These are phyloP conservation scores for Onychomys arenicola DNA, from an alignment of 2,797 vertebrate species.

Conservation along the genomic window DNA sequence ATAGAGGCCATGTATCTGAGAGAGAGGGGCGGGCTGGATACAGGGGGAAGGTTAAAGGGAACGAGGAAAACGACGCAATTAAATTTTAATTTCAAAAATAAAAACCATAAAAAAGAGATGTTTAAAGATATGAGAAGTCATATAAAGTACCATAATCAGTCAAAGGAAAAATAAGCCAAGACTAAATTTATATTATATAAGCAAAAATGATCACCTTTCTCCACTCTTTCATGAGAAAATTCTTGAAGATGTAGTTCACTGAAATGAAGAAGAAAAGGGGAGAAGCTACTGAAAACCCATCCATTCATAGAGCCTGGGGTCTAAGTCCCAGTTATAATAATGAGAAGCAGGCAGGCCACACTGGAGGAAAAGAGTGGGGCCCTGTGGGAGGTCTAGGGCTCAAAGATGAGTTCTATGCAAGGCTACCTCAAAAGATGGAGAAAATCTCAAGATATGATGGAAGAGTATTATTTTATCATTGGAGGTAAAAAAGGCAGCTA, in stretches of 20 bases:
- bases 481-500: background rate
- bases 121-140: constrained; percentile 40
- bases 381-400: background rate
- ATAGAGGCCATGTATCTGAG: background rate
- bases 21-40: too few relatives aligned
- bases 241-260: background rate
- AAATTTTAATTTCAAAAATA: background rate
- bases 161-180: constrained; percentile 34
- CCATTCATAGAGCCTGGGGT: background rate
- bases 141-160: constrained; percentile 2
- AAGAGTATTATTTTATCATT: constrained; percentile 36
- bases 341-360: background rate
- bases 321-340: constrained; percentile 26
- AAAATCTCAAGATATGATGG: constrained; percentile 38
- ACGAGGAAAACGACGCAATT: background rate
- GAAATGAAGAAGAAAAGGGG: constrained; percentile 37
- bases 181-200: constrained; percentile 41
- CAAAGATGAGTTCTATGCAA: background rate
- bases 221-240: constrained; percentile 54
- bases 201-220: constrained; percentile 39
- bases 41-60: background rate
- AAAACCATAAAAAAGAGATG: background rate
- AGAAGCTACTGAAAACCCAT: constrained; percentile 13
- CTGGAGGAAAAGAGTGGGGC: background rate
- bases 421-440: background rate